Evolutionary conservation across 2,113 vertebrate genomes (phyloP), one percentile per base, ranked within the genome.

Genomic region (Taurulus bubalis): DNA sequence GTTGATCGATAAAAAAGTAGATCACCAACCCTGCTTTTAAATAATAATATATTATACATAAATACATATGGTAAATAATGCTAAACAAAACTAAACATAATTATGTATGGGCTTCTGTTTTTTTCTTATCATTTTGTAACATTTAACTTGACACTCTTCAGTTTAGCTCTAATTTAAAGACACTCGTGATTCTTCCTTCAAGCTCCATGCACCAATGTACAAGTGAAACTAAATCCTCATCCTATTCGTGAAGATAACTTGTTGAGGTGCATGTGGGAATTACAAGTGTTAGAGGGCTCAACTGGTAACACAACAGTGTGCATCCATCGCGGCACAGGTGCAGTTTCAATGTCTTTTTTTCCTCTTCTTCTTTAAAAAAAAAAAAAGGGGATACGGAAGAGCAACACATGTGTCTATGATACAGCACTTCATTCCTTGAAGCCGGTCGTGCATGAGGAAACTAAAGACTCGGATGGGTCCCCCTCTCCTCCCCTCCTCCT

Each of bases 251-350:
- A 14, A 70, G 30, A 66, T 51, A 28, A 51, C 40, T 69, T 62
- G 18, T 55, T 40, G 36, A 47, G 14, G 7, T 45, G 32, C 47
- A 55, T 32, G 10, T 10, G 40, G 0, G 56, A 2, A 32, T 10
- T 70, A 42, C 24, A 55, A 30, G 4, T 8, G 67, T 16, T 4
- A 15, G 47, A 30, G 51, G n/a, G 69, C 59, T 38, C 45, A 34
- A 32, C 22, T 22, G 12, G 15, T 59, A 16, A 12, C 4, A 38
- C 66, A 75, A 18, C 1, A 47, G 59, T 56, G 38, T 66, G 40
- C 10, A 53, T 59, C 51, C 38, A 71, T 49, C 38, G 9, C 14
- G 36, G 32, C 38, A 70, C 53, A 58, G 75, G 80, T 73, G 72
- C 64, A 22, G 12, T 42, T 34, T 47, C 20, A 34, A 30, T 36